Evolutionary conservation across 1,140 invertebrate species (phyloP), one percentile per base, ranked within the genome.

Genomic region (Brachionus calyciflorus): DNA sequence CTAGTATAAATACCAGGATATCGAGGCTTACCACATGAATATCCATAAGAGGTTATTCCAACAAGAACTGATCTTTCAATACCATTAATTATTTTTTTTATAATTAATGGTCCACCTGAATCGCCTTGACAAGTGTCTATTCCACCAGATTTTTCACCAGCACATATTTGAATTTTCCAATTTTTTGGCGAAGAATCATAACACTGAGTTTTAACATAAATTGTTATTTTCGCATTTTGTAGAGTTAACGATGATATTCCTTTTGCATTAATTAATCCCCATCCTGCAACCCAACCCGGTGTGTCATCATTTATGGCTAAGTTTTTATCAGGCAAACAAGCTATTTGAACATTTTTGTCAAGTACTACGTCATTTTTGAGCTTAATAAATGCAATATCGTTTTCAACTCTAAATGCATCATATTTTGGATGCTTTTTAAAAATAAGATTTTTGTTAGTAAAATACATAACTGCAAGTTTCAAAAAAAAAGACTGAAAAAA

Each of bases 21-120:
- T 49, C 24, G n/a, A 12, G 51, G 46, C 17, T 9, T 17, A 9
- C n/a, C 69, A 37, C 69, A 73, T 6, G 30, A 37, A 26, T 26
- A 37, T 2, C 69, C 69, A 41, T 73, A 73, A 0, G 69, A 73
- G 51, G 37, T 55, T 30, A 73, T 55, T 3, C 69, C 69, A 14
- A 73, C 26, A 9, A 55, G 17, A 24, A 73, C 21, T 28, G 19
- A 51, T n/a, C 37, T 48, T 40, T 51, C 17, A 19, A 40, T 28
- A 14, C 46, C 69, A 73, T 73, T 73, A 1, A 51, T 12, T 24
- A 26, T 2, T 19, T 51, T 21, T 24, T 24, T 51, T 19, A 73
- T 41, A 14, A 73, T 40, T 49, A 73, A 40, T 10, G 69, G 69
- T 7, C 69, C 69, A 6, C 90, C 90, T 0, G 89, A 89, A 80